Percentiles rank a stretch among this genome's conserved stretches.
phyloP scores from a whole-genome alignment of 2,797 vertebrate species.

The Chelmon rostratus region DNA sequence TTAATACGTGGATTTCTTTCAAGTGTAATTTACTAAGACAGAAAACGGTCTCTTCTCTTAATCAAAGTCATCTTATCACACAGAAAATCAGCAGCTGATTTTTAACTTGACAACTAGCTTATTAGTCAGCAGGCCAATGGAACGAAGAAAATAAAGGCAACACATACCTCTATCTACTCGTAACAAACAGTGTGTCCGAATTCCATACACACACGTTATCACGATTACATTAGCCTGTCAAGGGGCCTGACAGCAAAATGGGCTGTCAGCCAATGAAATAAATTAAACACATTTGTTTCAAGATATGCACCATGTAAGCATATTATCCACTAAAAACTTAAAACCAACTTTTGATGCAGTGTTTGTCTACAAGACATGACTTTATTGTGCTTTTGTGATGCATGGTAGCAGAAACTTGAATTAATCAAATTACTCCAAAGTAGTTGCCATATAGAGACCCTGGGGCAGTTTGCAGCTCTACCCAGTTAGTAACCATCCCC shows the following conservation, averaged over 20 bases:
- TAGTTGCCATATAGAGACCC: background rate
- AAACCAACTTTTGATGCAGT: background rate
- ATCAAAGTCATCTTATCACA: conserved; percentile 7
- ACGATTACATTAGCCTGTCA: background rate
- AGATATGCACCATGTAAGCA: too few relatives aligned
- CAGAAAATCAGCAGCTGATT: background rate
- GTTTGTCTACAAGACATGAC: background rate
- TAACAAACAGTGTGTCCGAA: background rate
- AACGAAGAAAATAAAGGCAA: conserved; percentile 4
- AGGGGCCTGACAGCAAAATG: background rate
- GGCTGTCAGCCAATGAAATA: background rate
- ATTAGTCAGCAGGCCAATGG: background rate
- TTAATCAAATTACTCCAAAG: background rate
- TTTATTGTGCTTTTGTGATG: conserved; percentile 1
- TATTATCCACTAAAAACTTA: too few relatives aligned
- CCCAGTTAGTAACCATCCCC: background rate
- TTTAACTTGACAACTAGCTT: background rate
- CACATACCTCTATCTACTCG: background rate
- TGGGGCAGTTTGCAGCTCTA: background rate
- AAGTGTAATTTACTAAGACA: background rate
- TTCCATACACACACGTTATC: background rate
- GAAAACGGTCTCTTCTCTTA: background rate
- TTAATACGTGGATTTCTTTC: background rate
- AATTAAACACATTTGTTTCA: too few relatives aligned
- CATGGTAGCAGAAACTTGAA: background rate